Base-by-base conservation (phyloP, 2,113 vertebrate genomes). In the Neomonachus schauinslandi region DNA sequence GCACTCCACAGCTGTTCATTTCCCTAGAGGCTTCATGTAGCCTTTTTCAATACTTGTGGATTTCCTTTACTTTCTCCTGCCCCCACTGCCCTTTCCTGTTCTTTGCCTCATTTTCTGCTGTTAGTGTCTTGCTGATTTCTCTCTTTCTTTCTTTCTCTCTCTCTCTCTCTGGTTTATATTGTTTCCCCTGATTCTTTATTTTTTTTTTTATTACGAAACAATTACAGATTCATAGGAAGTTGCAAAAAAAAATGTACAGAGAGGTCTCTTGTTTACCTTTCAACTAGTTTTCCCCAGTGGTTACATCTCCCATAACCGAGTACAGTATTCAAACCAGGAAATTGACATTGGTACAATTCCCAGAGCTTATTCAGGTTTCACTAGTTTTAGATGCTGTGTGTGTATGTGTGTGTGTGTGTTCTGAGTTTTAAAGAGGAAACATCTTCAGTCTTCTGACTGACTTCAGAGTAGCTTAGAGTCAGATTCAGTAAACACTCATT, bases 131-230 rank as follows among this genome's bases (percentile, higher is more conserved):
- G 9, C 31, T 63, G 8, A 59, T 84, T 28, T 82, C 21, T 31
- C 2, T 83, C n/a, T 28, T 2, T 36, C 12, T 36, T 4, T 24
- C 14, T 67, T 2, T 65, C 11, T 57, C 1, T 89, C 4, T 53
- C 12, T 26, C 5, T 46, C 79, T 59, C 21, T 49, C 80, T 96
- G 7, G 4, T 90, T 92, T 69, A 49, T 12, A 15, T 69, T 4
- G 11, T 86, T 91, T 55, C 7, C 6, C 3, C 5, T 89, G 12
- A 39, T 53, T 18, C 36, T 46, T n/a, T 24, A 22, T 0, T 3
- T 59, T 65, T 46, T 89, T 69, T 65, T 46, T 89, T 69, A 24
- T 14, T 96, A 85, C 63, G 36, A 79, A 90, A 81, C 11, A 97
- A 76, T 94, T 67, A 57, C 1, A 92, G 19, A 71, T 46, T 95